These are phyloP conservation scores for Meganola albula DNA, from an alignment of 2,888 invertebrate genomes.

Conservation along the genomic window DNA sequence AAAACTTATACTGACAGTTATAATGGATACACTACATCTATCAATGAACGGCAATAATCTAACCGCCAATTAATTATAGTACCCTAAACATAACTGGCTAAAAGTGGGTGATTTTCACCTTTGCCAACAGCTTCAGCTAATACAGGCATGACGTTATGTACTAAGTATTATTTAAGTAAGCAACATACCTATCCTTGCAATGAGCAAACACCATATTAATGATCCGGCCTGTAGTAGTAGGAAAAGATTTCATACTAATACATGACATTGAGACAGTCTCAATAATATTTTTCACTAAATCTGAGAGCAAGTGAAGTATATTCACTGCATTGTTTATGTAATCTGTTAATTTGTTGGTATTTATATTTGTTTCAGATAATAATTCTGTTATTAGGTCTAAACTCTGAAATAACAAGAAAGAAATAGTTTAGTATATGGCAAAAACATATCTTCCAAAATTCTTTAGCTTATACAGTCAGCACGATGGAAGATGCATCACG, in stretches of 20 bases:
- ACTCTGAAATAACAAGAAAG: constrained; percentile 40
- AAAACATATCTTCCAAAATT: no score
- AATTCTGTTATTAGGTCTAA: constrained; percentile 36
- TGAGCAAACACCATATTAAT: constrained; percentile 61
- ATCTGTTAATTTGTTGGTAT: constrained; percentile 29
- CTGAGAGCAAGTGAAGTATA: constrained; percentile 45
- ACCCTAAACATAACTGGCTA: no score
- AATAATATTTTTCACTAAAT: constrained; percentile 41
- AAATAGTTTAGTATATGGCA: no score
- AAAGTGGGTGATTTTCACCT: no score
- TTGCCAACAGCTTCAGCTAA: no score
- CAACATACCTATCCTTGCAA: constrained; percentile 68
- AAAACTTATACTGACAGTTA: no score
- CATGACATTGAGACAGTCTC: constrained; percentile 43
- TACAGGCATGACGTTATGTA: no score
- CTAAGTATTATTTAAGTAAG: no score
- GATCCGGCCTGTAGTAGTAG: constrained; percentile 48
- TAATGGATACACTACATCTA: not conserved
- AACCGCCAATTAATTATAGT: no score
- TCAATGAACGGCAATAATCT: no score
- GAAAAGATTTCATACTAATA: constrained; percentile 41
- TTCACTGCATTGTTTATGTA: constrained; percentile 44
- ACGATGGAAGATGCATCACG: no score
- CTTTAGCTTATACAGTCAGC: no score
- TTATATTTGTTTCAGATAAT: constrained; percentile 29